Evolutionary conservation across 1,140 invertebrate species (phyloP).

Genomic region (Drosophila repletoides): DNA sequence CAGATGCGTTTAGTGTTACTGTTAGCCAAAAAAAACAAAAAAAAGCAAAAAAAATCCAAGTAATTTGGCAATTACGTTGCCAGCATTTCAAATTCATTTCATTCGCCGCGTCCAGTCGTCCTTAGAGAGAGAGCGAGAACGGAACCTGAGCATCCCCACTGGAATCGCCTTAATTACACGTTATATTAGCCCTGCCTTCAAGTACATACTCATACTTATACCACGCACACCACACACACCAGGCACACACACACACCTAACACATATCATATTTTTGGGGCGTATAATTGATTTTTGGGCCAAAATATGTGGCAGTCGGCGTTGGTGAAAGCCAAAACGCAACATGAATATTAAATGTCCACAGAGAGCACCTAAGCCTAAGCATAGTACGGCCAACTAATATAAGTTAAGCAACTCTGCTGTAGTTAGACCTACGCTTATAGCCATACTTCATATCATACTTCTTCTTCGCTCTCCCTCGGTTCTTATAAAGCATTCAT

Average conservation of each 20-base stretch:
- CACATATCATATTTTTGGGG: conserved; percentile 64
- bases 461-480: too few species aligned
- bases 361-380: neutral
- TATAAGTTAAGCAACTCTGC: conserved; percentile 12
- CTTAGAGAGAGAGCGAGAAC: too few species aligned
- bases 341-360: conserved; percentile 65
- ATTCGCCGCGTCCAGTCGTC: conserved; percentile 12
- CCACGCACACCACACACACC: neutral
- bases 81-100: conserved; percentile 67
- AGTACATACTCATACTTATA: neutral
- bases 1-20: conserved; percentile 70
- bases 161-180: conserved; percentile 66
- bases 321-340: conserved; percentile 55
- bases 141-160: conserved; percentile 23
- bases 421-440: neutral
- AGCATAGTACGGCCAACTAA: conserved; percentile 1
- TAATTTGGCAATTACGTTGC: conserved; percentile 72
- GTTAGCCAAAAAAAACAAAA: too few species aligned
- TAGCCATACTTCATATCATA: too few species aligned
- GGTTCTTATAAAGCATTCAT: too few species aligned
- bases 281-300: conserved; percentile 77
- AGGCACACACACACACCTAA: neutral
- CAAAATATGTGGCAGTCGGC: conserved; percentile 41
- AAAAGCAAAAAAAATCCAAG: conserved; percentile 63
- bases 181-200: conserved; percentile 54